Evolutionary conservation across 1,140 invertebrate species (phyloP).

Genomic region (Drosophila nasuta): DNA sequence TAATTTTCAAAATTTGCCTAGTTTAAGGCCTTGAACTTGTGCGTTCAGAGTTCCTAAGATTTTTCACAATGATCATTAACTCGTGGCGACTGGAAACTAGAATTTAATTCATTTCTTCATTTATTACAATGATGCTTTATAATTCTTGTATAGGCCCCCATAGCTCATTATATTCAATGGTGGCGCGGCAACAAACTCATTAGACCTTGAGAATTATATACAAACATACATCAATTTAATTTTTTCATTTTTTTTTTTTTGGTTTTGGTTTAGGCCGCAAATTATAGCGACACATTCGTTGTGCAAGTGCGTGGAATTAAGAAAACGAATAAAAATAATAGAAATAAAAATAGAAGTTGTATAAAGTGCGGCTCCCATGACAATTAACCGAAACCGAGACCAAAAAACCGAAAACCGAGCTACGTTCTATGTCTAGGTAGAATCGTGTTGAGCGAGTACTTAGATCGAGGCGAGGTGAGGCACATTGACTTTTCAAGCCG

Average conservation of each 20-base stretch:
- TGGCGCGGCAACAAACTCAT: slow-evolving; percentile 72
- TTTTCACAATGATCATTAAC: slow-evolving; percentile 31
- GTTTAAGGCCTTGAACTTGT: slow-evolving; percentile 66
- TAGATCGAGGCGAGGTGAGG: slow-evolving; percentile 9
- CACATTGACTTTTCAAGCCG: slow-evolving; percentile 75
- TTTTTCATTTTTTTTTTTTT: slow-evolving; percentile 40
- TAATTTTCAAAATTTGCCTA: slow-evolving; percentile 30
- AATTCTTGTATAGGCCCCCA: slow-evolving; percentile 57
- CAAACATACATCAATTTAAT: slow-evolving; percentile 5
- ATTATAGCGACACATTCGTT: slow-evolving; percentile 71
- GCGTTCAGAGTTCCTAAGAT: slow-evolving; percentile 8
- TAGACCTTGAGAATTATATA: slow-evolving; percentile 74
- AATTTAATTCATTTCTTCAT: slow-evolving; percentile 77
- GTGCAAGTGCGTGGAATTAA: slow-evolving; percentile 78
- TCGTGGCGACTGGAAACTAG: not conserved
- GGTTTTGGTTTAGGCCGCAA: slow-evolving; percentile 60
- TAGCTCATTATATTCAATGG: slow-evolving; percentile 71
- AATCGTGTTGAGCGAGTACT: not conserved
- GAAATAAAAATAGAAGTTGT: slow-evolving; percentile 49
- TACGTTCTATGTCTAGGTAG: not conserved
- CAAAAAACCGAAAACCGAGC: not conserved
- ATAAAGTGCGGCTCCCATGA: slow-evolving; percentile 71
- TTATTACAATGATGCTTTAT: slow-evolving; percentile 76
- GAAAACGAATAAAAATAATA: slow-evolving; percentile 36
- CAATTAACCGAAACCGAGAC: slow-evolving; percentile 55